Evolutionary conservation across 2,797 vertebrate species (phyloP).

Genomic region (Centroberyx gerrardi): DNA sequence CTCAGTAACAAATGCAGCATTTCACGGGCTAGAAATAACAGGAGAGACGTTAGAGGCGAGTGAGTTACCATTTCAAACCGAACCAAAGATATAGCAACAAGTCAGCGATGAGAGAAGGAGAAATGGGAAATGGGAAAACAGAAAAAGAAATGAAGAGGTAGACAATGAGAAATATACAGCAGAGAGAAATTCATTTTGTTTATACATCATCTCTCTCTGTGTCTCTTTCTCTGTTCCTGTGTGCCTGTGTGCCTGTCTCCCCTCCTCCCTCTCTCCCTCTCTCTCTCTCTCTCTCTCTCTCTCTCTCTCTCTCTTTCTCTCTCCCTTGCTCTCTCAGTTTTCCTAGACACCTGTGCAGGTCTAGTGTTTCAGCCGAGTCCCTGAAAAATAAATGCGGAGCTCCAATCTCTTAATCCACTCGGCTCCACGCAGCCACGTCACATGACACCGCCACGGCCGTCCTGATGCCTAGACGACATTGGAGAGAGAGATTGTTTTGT

Average conservation of each 20-base stretch:
- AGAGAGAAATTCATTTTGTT: slow-evolving; percentile 19
- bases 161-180: slow-evolving; percentile 22
- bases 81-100: slow-evolving; percentile 77
- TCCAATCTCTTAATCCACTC: slow-evolving; percentile 99
- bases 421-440: slow-evolving; percentile 98
- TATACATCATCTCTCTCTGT: slow-evolving; percentile 16
- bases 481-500: slow-evolving; percentile 74
- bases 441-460: slow-evolving; percentile 92
- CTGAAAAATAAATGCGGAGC: slow-evolving; percentile 98
- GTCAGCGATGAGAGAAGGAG: slow-evolving; percentile 77
- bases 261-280: slow-evolving; percentile 19
- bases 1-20: too few relatives aligned
- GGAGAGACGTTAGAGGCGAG: too few relatives aligned
- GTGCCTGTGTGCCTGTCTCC: slow-evolving; percentile 48
- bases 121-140: slow-evolving; percentile 26
- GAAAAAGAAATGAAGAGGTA: slow-evolving; percentile 22
- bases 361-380: slow-evolving; percentile 95
- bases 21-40: too few relatives aligned
- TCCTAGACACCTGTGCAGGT: slow-evolving; percentile 98
- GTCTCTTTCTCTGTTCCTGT: slow-evolving; percentile 25
- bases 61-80: slow-evolving; percentile 86
- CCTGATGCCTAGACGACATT: slow-evolving; percentile 92
- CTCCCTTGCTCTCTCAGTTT: slow-evolving; percentile 71
- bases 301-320: slow-evolving; percentile 30
- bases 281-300: slow-evolving; percentile 38